Base-by-base conservation (phyloP, 2,113 vertebrate genomes). In the Butorides virescens region DNA sequence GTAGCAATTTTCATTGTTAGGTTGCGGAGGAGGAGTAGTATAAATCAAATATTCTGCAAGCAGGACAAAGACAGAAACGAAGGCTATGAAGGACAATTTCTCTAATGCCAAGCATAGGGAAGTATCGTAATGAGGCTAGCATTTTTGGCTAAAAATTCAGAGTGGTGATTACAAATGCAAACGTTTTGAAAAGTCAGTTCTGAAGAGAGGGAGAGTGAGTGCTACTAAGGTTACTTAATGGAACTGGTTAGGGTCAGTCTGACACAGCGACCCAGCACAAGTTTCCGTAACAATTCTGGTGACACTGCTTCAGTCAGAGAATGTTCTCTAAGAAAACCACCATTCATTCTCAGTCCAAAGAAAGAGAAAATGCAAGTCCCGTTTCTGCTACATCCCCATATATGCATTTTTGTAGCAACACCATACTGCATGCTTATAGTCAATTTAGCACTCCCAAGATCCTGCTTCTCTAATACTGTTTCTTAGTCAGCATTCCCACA, bases 401-500 rank as follows among this genome's bases (percentile, higher is more conserved):
- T 72, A n/a, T 90, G 46, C 63, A 72, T 71, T 94, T 80, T 27
- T 80, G 44, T 63, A 75, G 55, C 42, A 92, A 55, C 46, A 83
- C 59, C 34, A 81, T 7, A 29, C 15, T 53, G 56, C 49, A 86
- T 46, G 32, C 56, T 84, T 75, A 29, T 15, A 58, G 81, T 78
- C 75, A 58, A 2, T 86, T 86, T 47, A 90, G 46, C 42, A 77
- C 32, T 75, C 71, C 77, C 74, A 73, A 67, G 76, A 79, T 50
- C 50, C 70, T 66, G 46, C 25, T 72, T 63, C 52, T 90, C 68
- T 63, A 77, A 70, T 11, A 26, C 15, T 36, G 12, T 36, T 88
- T 83, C 63, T 83, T 70, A 86, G 76, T 77, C 90, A 96, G 88
- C 78, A 87, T 70, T 93, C 49, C 46, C 59, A 58, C 23, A 47